phyloP scores from a whole-genome alignment of 2,797 vertebrate genomes.

The Menidia menidia region DNA sequence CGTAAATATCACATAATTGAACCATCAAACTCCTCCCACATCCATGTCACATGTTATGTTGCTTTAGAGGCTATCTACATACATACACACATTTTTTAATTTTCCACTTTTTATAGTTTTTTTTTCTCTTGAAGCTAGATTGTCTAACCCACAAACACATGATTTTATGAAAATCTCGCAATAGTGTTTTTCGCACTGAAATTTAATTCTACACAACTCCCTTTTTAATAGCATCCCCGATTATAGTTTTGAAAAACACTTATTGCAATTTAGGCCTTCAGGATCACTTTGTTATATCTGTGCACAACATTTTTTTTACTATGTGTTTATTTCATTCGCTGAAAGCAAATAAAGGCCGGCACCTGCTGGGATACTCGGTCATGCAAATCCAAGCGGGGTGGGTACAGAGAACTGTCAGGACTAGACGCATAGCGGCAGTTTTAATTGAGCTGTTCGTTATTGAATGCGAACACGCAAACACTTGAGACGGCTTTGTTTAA shows the following conservation, averaged over 20 bases:
- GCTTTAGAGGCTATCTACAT: no score
- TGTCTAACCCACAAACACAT: no score
- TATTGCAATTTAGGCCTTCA: conserved; percentile 8
- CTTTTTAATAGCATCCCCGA: no score
- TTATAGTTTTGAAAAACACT: background rate
- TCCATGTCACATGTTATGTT: no score
- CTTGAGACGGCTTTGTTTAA: background rate
- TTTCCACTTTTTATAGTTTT: no score
- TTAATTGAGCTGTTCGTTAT: conserved; percentile 21
- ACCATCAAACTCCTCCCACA: no score
- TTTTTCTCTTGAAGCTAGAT: no score
- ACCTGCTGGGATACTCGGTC: conserved; percentile 38
- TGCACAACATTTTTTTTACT: conserved; percentile 33
- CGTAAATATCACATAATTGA: no score
- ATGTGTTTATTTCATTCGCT: conserved; percentile 36
- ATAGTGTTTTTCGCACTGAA: no score
- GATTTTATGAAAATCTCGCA: no score
- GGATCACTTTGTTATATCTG: conserved; percentile 16
- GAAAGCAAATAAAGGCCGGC: conserved; percentile 38
- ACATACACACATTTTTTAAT: no score
- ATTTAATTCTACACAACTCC: no score
- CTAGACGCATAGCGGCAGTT: conserved; percentile 27
- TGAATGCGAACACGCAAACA: conserved; percentile 8
- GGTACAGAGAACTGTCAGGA: conserved; percentile 19
- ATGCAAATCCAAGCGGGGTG: conserved; percentile 30